These are phyloP conservation scores for Ahaetulla prasina DNA, from an alignment of 2,113 vertebrate genomes.

Conservation along the genomic window DNA sequence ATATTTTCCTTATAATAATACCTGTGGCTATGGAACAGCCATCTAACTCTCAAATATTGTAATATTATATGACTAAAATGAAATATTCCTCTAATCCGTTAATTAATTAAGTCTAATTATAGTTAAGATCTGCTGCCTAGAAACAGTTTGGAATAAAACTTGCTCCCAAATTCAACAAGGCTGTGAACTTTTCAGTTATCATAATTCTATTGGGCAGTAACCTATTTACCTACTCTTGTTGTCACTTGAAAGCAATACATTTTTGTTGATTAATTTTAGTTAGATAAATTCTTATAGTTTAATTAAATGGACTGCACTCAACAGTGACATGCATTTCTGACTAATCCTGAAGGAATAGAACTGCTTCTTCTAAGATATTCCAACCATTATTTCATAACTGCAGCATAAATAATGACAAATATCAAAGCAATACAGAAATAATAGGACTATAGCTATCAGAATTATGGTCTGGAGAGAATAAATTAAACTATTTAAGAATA, in stretches of 20 bases:
- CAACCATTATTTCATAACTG: not conserved
- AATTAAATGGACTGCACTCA: conserved; percentile 71
- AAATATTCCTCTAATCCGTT: conserved; percentile 48
- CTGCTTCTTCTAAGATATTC: conserved; percentile 42
- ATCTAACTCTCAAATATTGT: conserved; percentile 41
- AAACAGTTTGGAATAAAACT: conserved; percentile 52
- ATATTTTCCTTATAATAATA: conserved; percentile 41
- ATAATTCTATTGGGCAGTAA: conserved; percentile 54
- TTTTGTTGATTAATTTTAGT: conserved; percentile 70
- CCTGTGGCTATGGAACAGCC: conserved; percentile 39
- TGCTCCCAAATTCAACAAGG: conserved; percentile 58
- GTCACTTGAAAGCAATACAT: conserved; percentile 61
- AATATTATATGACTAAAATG: conserved; percentile 43
- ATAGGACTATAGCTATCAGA: not conserved
- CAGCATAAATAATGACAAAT: not conserved
- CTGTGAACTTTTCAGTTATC: conserved; percentile 55
- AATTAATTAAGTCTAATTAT: conserved; percentile 59
- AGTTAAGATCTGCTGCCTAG: conserved; percentile 27
- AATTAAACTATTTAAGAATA: not conserved
- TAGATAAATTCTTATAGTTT: conserved; percentile 57
- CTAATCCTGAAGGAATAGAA: conserved; percentile 58
- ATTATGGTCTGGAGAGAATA: not conserved
- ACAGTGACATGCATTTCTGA: conserved; percentile 61
- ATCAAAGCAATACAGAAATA: not conserved
- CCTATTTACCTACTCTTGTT: conserved; percentile 65